These are phyloP conservation scores for Anoplius nigerrimus DNA, from an alignment of 2,888 invertebrate genomes.

Conservation along the genomic window DNA sequence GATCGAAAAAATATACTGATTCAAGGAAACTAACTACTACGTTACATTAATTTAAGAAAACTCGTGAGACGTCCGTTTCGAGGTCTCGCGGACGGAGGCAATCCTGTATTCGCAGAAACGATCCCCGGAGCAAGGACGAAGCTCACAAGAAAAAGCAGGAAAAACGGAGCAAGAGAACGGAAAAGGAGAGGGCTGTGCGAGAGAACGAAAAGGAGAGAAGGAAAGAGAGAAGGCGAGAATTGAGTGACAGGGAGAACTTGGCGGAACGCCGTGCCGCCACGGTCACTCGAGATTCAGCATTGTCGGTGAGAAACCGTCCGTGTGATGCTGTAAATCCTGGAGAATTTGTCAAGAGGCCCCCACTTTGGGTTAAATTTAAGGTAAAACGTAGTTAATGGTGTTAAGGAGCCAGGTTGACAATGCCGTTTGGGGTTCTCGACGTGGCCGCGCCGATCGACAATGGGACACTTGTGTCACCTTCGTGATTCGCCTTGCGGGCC, in stretches of 20 bases:
- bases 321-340: constrained; percentile 59
- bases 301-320: constrained; percentile 53
- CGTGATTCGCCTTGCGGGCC: constrained; percentile 23
- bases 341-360: constrained; percentile 74
- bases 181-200: background rate
- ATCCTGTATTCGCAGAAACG: too few species aligned
- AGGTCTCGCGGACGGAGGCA: too few species aligned
- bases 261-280: too few species aligned
- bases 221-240: constrained; percentile 1
- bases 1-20: too few species aligned
- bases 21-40: too few species aligned
- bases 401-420: constrained; percentile 68
- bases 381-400: constrained; percentile 74
- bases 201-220: constrained; percentile 24
- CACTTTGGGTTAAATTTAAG: constrained; percentile 72
- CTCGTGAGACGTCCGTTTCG: too few species aligned
- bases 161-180: background rate
- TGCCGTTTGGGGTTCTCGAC: constrained; percentile 57
- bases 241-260: constrained; percentile 15
- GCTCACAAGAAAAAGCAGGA: background rate
- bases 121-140: too few species aligned
- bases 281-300: constrained; percentile 13
- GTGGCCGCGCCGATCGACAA: constrained; percentile 60
- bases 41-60: too few species aligned
- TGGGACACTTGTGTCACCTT: constrained; percentile 71